Evolutionary conservation across 1,140 invertebrate species (phyloP), one percentile per base, ranked within the genome.

Genomic region (Bombus superbus): DNA sequence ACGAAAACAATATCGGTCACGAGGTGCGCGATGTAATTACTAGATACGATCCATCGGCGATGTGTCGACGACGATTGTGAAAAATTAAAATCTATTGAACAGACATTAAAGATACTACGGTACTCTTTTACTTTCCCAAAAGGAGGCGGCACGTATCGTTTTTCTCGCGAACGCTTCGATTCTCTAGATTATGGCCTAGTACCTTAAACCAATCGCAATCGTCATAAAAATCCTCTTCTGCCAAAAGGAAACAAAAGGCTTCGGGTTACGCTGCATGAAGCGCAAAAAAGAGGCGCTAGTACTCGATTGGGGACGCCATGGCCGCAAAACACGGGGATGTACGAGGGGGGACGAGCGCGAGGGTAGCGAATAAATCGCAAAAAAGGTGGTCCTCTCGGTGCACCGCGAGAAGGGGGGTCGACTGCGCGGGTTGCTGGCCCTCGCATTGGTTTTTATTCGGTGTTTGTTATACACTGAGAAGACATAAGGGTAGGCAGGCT

Each of bases 361-460:
- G 40, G 25, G 47, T 35, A 13, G 35, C 10, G 68, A 62, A 84
- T 78, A 84, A 84, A 84, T 68, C n/a, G 68, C 10, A 18, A 57
- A 73, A 66, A 81, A 73, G 42, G 62, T 72, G 78, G 42, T 8
- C 28, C 25, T 62, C 22, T 64, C 42, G 47, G 78, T 74, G 59
- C n/a, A 74, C 68, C 78, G 42, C 40, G 57, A 38, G 38, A 15
- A 59, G 15, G 5, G 32, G 64, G 38, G 28, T 2, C 13, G 32
- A 40, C 32, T 53, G 73, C 28, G 73, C 59, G 59, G 44, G 35
- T 15, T 25, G 59, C 42, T 35, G 76, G n/a, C 35, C 53, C 57
- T 73, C 35, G 42, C 73, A 76, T 86, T 83, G 62, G 62, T 71
- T 83, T 83, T 86, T 83, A 83, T 86, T 77, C 80, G 64, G 1